phyloP scores from a whole-genome alignment of 2,888 invertebrate genomes.

The Cryptophagus acutangulus region DNA sequence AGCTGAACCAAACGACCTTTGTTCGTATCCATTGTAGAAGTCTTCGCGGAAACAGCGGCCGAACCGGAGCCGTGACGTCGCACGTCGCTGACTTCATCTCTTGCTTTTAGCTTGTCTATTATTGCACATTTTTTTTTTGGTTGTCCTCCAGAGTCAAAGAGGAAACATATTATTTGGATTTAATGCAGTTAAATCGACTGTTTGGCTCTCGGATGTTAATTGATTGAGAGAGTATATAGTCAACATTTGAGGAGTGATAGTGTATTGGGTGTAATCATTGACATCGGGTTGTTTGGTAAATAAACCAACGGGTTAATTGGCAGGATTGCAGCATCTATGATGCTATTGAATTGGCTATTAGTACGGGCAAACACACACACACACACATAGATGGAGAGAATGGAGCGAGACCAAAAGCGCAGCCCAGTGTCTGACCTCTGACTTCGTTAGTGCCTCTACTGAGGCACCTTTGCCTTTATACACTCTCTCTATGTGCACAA shows the following conservation, averaged over 20 bases:
- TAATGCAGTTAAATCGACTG: no score
- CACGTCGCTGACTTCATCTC: constrained; percentile 51
- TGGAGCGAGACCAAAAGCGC: background rate
- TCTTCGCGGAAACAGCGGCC: constrained; percentile 43
- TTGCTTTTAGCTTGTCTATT: constrained; percentile 1
- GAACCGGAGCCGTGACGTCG: constrained; percentile 49
- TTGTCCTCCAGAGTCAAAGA: no score
- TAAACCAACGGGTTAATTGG: constrained; percentile 46
- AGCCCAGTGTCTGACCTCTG: constrained; percentile 23
- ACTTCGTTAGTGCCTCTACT: constrained; percentile 17
- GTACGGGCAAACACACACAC: constrained; percentile 21
- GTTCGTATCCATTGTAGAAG: constrained; percentile 41
- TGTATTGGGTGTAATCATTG: no score
- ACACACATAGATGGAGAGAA: no score
- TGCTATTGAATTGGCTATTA: constrained; percentile 27
- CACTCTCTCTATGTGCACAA: background rate
- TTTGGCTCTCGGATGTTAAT: no score
- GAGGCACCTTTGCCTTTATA: constrained; percentile 2
- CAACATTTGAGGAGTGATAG: no score
- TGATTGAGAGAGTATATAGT: no score
- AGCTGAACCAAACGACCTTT: constrained; percentile 40
- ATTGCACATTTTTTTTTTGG: no score
- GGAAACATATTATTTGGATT: no score
- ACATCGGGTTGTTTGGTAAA: constrained; percentile 39
- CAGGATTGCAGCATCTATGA: constrained; percentile 29